Evolutionary conservation across 2,797 vertebrate species (phyloP).

Genomic region (Schizothorax lantsangensis): DNA sequence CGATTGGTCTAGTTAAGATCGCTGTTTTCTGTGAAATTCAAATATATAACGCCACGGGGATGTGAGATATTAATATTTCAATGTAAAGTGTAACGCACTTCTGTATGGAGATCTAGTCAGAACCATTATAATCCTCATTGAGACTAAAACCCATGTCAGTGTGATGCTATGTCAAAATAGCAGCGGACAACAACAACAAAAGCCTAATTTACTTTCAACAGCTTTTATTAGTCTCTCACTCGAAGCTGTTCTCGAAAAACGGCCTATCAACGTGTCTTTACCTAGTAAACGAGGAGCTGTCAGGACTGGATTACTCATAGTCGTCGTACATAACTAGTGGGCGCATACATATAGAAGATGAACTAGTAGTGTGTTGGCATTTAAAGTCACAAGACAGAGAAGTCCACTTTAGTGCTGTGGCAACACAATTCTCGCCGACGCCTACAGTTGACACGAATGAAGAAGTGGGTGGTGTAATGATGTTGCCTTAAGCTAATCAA

Average conservation of each 20-base stretch:
- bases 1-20: background rate
- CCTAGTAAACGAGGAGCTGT: constrained; percentile 51
- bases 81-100: constrained; percentile 21
- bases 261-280: constrained; percentile 45
- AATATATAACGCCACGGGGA: background rate
- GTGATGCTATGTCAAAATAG: constrained; percentile 29
- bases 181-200: background rate
- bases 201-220: constrained; percentile 25
- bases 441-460: constrained; percentile 35
- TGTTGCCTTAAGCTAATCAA: constrained; percentile 47
- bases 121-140: constrained; percentile 38
- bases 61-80: constrained; percentile 2
- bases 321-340: constrained; percentile 34
- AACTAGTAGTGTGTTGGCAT: constrained; percentile 13
- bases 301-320: constrained; percentile 51
- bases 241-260: constrained; percentile 32
- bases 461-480: constrained; percentile 38
- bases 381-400: constrained; percentile 39
- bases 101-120: background rate
- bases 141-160: constrained; percentile 14
- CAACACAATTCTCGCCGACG: background rate
- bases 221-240: background rate
- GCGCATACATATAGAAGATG: background rate
- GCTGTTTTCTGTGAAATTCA: constrained; percentile 18
- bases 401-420: constrained; percentile 34